phyloP scores from a whole-genome alignment of 2,797 vertebrate species.

The Rhinoraja longicauda region DNA sequence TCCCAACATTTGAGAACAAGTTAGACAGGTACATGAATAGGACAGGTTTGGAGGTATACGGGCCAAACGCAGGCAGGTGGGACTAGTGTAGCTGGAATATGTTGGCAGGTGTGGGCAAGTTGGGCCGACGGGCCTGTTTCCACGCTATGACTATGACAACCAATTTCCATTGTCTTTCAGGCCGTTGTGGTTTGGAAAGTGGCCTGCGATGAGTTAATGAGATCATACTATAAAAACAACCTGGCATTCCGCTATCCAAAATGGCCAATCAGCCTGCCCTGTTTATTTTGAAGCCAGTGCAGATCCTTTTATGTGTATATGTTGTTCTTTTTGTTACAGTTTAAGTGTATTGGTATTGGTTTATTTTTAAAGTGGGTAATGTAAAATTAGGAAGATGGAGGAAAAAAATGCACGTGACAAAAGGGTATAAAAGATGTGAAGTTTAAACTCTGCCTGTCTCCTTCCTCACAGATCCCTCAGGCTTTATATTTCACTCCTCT shows the following conservation, averaged over 20 bases:
- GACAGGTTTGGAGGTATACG: no score
- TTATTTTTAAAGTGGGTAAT: neutral
- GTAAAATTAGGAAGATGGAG: neutral
- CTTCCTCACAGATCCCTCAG: no score
- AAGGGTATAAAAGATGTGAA: neutral
- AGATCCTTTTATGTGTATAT: neutral
- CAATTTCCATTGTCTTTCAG: neutral
- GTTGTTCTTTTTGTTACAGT: neutral
- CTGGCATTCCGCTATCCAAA: neutral
- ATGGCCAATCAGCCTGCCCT: neutral
- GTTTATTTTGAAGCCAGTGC: neutral
- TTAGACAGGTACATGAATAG: no score
- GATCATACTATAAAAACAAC: neutral
- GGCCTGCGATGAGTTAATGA: neutral
- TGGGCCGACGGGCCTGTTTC: no score
- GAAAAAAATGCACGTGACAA: neutral
- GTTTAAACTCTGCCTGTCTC: neutral
- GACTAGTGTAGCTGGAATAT: no score
- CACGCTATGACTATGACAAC: no score
- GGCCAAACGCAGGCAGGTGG: no score
- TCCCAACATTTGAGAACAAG: no score
- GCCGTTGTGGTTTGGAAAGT: neutral
- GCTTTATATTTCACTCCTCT: no score
- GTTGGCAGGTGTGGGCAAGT: no score
- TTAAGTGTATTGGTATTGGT: neutral